Evolutionary conservation across 64 coral and sea anemone genomes (phyloP), one percentile per base, ranked within the genome.

Genomic region (Montipora capricornis): DNA sequence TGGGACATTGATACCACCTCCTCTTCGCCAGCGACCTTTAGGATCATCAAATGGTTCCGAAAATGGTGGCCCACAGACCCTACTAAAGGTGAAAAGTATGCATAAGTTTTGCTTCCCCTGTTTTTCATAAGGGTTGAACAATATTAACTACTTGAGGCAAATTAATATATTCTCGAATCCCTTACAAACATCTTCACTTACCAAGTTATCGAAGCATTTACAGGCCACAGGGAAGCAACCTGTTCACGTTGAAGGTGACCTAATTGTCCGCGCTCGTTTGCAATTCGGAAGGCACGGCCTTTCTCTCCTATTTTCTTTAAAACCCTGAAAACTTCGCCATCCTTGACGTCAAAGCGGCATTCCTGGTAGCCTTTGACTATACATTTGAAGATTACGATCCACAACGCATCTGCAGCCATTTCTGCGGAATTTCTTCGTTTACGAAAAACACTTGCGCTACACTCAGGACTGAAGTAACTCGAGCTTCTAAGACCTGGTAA

Each of bases 201-300:
- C 74, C 29, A 47, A 13, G 74, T 47, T 14, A 44, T 77, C 9
- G 74, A 9, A 46, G 7, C 4, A 46, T 77, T 44, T 68, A 78
- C 76, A 50, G 76, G 73, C 74, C 74, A 89, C 29, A 89, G 52
- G 16, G 17, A 4, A 5, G 46, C 73, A 51, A 89, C 74, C 14
- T 78, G 47, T 19, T 89, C 74, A 64, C 87, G 48, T 78, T 89
- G 74, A 19, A 89, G 87, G 19, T n/a, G n/a, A n/a, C n/a, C 87
- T 9, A 89, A 55, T 55, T 89, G 19, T 16, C 87, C 74, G 2
- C 87, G 47, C 26, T 62, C 19, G 13, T 78, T 89, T n/a, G 8
- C 15, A 55, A 78, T 37, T 19, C 74, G 11, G 16, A 89, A 89
- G 8, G 87, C 75, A 47, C 53, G 58, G 49, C 87, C 49, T 89